phyloP scores from a whole-genome alignment of 2,113 vertebrate species.

The Myrmecobius fasciatus region DNA sequence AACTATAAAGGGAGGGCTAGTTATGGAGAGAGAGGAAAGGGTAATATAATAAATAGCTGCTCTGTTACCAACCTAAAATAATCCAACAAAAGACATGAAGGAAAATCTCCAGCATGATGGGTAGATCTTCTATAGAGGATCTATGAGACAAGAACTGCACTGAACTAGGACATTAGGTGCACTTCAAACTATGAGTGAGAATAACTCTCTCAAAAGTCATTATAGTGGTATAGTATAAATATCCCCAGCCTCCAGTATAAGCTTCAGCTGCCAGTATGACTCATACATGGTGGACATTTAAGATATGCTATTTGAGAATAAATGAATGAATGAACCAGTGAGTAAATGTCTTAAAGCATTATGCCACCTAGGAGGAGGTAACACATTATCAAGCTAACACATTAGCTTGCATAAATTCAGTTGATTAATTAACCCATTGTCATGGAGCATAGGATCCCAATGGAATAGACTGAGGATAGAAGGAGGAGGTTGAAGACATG shows the following conservation, averaged over 20 bases:
- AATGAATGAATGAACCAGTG: not conserved
- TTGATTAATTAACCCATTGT: not conserved
- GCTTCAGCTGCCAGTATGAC: not conserved
- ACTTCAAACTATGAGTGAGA: not conserved
- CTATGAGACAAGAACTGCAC: not conserved
- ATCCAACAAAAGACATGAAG: not conserved
- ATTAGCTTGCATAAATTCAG: not conserved
- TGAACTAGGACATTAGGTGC: not conserved
- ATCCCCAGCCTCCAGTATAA: not conserved
- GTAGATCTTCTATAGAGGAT: not conserved
- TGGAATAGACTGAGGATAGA: not conserved
- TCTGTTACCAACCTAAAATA: not conserved
- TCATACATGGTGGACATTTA: not conserved
- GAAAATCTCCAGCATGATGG: not conserved
- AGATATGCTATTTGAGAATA: not conserved
- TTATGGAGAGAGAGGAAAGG: not conserved
- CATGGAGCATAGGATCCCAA: not conserved
- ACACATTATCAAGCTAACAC: conserved; percentile 6
- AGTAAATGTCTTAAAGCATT: not conserved
- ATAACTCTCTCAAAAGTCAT: not conserved
- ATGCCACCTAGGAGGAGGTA: not conserved
- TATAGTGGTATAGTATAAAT: not conserved
- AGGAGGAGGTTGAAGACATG: not conserved
- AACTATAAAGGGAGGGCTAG: not conserved
- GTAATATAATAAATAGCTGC: not conserved